Conservation (phyloP, 2,113 vertebrate genomes). For the Cyanistes caeruleus region DNA sequence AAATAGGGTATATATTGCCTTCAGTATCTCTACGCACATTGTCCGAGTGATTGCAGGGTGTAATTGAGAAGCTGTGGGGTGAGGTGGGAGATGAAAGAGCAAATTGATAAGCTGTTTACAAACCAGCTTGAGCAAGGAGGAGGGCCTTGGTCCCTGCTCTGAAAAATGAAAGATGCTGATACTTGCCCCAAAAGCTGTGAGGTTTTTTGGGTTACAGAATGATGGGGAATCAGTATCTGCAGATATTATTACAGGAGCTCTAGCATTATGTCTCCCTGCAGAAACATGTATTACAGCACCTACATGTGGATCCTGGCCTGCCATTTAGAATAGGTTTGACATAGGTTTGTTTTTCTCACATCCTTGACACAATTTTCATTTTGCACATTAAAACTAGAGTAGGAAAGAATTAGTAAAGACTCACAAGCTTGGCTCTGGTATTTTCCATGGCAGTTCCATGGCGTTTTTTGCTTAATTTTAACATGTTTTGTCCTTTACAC, state of each 20-base stretch:
- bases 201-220: background rate
- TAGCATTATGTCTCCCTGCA: background rate
- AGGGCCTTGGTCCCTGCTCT: background rate
- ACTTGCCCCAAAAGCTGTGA: background rate
- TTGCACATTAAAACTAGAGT: background rate
- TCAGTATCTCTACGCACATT: background rate
- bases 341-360: background rate
- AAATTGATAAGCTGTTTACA: background rate
- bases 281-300: background rate
- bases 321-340: background rate
- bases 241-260: background rate
- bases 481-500: background rate
- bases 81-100: background rate
- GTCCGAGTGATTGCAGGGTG: fast-evolving
- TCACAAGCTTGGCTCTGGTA: background rate
- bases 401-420: background rate
- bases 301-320: background rate
- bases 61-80: background rate
- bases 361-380: background rate
- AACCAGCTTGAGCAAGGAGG: fast-evolving
- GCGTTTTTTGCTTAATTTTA: background rate
- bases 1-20: background rate
- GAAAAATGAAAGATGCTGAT: background rate
- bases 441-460: background rate
- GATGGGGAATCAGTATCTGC: background rate